phyloP scores from a whole-genome alignment of 2,888 invertebrate species.

The Macropis europaea region DNA sequence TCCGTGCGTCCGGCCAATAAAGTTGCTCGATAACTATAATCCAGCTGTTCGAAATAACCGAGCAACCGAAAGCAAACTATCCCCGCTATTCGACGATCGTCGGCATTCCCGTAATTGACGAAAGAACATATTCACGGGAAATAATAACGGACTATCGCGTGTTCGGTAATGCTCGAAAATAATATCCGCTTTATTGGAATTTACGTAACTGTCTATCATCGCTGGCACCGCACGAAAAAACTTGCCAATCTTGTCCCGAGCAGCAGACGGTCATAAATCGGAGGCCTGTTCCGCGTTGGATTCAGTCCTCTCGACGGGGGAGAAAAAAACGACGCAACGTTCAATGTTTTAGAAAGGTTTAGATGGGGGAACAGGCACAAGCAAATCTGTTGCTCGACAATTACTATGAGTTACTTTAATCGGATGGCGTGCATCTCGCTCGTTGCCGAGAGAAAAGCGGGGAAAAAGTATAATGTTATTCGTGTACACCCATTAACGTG shows the following conservation, averaged over 20 bases:
- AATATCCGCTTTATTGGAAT: constrained; percentile 5
- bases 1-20: constrained; percentile 17
- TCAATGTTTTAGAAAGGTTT: no score
- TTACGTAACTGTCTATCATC: not conserved
- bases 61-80: constrained; percentile 22
- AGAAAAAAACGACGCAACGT: no score
- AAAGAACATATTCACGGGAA: constrained; percentile 15
- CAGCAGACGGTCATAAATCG: no score
- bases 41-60: constrained; percentile 27
- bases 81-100: constrained; percentile 10
- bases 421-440: constrained; percentile 27
- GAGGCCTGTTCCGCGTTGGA: no score
- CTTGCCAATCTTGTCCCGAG: no score
- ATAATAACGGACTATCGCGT: constrained; percentile 13
- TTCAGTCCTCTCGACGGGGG: no score
- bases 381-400: constrained; percentile 24
- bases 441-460: not conserved
- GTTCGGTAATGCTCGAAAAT: constrained; percentile 9
- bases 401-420: constrained; percentile 36
- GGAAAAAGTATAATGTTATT: constrained; percentile 9
- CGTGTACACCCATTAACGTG: constrained; percentile 16
- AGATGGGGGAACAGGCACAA: constrained; percentile 3
- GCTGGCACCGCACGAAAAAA: not conserved
- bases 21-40: constrained; percentile 38
- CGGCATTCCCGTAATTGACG: constrained; percentile 16